Conservation (phyloP, 2,113 vertebrate species). For the Ellobius talpinus region DNA sequence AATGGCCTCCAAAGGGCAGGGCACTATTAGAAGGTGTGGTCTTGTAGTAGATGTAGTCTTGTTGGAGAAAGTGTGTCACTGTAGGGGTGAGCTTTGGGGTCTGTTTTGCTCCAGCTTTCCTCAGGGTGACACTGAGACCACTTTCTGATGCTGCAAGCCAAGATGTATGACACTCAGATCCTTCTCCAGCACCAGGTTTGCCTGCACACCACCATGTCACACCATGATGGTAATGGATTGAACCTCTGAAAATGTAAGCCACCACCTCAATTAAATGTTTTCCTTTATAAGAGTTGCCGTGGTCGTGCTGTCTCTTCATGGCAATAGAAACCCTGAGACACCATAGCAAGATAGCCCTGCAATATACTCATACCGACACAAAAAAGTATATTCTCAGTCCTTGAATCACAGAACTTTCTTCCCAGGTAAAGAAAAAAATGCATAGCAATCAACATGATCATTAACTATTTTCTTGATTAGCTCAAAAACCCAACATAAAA, state of each 20-base stretch:
- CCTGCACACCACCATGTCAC: background rate
- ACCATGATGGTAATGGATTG: background rate
- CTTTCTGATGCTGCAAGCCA: background rate
- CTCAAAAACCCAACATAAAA: background rate
- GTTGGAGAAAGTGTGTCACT: no score
- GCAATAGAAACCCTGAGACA: background rate
- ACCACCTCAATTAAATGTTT: background rate
- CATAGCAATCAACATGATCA: background rate
- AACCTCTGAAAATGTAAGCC: background rate
- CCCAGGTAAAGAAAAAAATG: background rate
- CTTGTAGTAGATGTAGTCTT: no score
- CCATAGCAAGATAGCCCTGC: accelerated
- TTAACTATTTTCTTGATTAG: background rate
- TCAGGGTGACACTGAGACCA: background rate
- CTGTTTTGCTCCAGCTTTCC: background rate
- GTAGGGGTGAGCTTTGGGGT: background rate
- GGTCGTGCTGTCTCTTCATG: background rate
- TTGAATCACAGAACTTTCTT: background rate
- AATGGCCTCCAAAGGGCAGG: background rate
- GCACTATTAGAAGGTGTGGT: background rate
- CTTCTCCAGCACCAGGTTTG: background rate
- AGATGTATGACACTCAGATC: background rate
- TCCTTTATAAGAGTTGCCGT: background rate
- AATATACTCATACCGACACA: background rate
- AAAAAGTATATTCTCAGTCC: background rate